These are phyloP conservation scores for Probosciger aterrimus DNA, from an alignment of 2,113 vertebrate species.

Conservation along the genomic window DNA sequence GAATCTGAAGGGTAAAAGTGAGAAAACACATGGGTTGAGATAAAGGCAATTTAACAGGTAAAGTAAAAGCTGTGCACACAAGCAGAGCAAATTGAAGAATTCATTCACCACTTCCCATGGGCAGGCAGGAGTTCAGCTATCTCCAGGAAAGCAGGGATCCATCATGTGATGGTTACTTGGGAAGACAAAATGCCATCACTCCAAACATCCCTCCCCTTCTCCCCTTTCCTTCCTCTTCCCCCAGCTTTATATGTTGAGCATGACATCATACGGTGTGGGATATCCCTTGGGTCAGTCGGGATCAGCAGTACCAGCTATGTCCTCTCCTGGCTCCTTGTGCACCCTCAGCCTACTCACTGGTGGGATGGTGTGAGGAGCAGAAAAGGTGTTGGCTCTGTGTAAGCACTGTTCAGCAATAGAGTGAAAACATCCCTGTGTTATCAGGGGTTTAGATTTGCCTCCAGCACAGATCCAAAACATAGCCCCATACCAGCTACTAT, in stretches of 20 bases:
- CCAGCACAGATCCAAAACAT: not conserved
- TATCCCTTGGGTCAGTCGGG: not conserved
- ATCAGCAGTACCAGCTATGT: not conserved
- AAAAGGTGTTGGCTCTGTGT: not conserved
- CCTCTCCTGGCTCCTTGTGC: not conserved
- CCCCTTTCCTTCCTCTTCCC: not conserved
- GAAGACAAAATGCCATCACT: not conserved
- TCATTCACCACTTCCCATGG: not conserved
- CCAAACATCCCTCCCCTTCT: not conserved
- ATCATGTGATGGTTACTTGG: not conserved
- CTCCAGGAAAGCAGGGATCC: not conserved
- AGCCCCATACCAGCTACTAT: rapidly evolving
- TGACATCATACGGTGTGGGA: not conserved
- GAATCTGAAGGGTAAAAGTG: not conserved
- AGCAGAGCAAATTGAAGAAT: not conserved
- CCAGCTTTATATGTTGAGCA: not conserved
- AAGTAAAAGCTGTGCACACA: not conserved
- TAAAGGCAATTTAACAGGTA: not conserved
- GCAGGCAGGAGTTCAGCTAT: not conserved
- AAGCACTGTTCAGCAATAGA: not conserved
- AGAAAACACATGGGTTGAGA: not conserved
- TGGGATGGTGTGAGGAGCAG: not conserved
- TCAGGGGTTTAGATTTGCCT: not conserved
- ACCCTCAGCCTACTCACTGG: not conserved
- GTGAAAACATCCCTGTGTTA: not conserved